phyloP scores from a whole-genome alignment of 1,140 invertebrate species.

The Myzus persicae region DNA sequence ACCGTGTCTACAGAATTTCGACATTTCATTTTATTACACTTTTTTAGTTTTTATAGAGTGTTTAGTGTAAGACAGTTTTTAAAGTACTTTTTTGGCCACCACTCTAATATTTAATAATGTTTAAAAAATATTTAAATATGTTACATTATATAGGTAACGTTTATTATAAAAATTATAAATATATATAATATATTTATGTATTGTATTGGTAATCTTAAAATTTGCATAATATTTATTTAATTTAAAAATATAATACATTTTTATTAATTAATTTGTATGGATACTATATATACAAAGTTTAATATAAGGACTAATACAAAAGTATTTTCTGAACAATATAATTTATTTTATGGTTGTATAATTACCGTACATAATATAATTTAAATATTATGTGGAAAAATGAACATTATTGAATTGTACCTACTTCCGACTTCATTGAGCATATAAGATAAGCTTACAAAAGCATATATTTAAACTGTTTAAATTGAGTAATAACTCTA shows the following conservation, averaged over 20 bases:
- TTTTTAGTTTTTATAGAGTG: background rate
- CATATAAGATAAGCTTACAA: too few species aligned
- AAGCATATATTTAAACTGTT: too few species aligned
- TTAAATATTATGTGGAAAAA: background rate
- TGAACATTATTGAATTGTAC: background rate
- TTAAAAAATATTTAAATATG: background rate
- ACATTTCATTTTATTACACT: background rate
- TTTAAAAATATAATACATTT: background rate
- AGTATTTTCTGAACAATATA: background rate
- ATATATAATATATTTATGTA: background rate
- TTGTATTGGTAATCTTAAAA: background rate
- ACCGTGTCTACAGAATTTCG: background rate
- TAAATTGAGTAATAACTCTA: too few species aligned
- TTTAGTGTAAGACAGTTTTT: background rate
- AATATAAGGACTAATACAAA: too few species aligned
- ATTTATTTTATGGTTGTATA: background rate
- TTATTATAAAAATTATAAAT: background rate
- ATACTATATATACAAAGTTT: too few species aligned
- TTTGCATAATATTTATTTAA: background rate
- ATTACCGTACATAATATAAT: background rate
- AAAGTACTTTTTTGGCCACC: background rate
- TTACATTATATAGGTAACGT: background rate
- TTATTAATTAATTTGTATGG: background rate
- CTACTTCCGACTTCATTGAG: background rate
- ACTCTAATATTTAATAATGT: background rate